Percentiles rank a stretch among this genome's conserved stretches.
phyloP scores from a whole-genome alignment of 1,140 invertebrate genomes.

The Druon quercuslanigerum region DNA sequence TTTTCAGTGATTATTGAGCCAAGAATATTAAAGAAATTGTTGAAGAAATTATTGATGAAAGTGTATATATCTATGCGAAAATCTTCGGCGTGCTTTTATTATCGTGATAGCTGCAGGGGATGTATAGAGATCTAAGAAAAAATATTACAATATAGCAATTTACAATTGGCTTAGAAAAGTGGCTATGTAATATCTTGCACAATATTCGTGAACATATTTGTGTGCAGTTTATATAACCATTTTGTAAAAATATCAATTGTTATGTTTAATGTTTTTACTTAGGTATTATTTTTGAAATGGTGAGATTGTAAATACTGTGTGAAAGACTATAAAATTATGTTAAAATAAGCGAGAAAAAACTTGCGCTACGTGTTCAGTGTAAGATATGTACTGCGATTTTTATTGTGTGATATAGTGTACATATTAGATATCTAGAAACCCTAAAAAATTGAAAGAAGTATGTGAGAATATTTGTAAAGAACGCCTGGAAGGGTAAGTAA shows the following conservation, averaged over 20 bases:
- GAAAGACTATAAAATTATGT: constrained; percentile 28
- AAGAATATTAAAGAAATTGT: constrained; percentile 8
- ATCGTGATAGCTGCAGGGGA: not conserved
- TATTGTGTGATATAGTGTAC: constrained; percentile 71
- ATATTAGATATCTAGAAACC: constrained; percentile 57
- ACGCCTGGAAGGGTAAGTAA: constrained; percentile 35
- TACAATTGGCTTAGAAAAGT: not conserved
- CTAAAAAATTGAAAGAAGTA: constrained; percentile 44
- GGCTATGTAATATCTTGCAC: not conserved
- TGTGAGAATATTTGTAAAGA: constrained; percentile 42
- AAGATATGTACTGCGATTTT: constrained; percentile 61
- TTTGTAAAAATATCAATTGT: constrained; percentile 24
- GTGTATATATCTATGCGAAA: not conserved
- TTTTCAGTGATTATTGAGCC: not conserved
- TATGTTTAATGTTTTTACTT: constrained; percentile 38
- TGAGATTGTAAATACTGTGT: constrained; percentile 46
- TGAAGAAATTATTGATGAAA: not conserved
- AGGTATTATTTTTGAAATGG: constrained; percentile 43
- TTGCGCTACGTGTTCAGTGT: constrained; percentile 54
- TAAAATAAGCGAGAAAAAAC: constrained; percentile 40
- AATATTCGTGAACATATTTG: constrained; percentile 20
- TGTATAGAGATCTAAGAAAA: constrained; percentile 15
- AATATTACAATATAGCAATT: constrained; percentile 31
- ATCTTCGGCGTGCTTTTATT: too few species aligned
- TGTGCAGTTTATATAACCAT: constrained; percentile 17